These are phyloP conservation scores for Chrysaora quinquecirrha DNA, from an alignment of 30 jellyfish, hydroid and myxozoan species.

Conservation along the genomic window DNA sequence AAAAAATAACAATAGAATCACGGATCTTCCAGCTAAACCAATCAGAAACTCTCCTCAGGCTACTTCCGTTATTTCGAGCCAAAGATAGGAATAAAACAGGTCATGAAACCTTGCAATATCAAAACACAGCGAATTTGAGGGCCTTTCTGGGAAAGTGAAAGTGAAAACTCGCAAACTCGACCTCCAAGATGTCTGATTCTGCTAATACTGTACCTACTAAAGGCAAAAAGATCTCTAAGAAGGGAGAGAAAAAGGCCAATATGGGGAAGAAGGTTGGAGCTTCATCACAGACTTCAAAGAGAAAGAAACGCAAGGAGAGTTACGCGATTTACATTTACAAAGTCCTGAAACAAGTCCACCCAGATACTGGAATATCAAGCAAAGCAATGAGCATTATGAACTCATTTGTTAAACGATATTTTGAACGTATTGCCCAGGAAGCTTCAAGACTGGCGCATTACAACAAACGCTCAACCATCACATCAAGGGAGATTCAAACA, in stretches of 20 bases:
- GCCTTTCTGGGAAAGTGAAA: no score
- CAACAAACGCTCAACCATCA: slow-evolving; percentile 84
- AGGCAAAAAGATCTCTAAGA: slow-evolving; percentile 73
- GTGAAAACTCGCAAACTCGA: no score
- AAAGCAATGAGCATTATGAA: slow-evolving; percentile 99
- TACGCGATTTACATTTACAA: slow-evolving; percentile 90
- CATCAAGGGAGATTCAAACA: slow-evolving; percentile 93
- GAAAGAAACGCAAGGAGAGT: slow-evolving; percentile 79
- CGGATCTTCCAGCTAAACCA: slow-evolving; percentile 8
- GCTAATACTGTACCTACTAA: slow-evolving; percentile 58
- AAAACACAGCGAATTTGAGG: no score
- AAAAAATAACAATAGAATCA: no score
- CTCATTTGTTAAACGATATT: slow-evolving; percentile 94
- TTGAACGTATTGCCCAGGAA: slow-evolving; percentile 97
- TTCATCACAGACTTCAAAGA: slow-evolving; percentile 39
- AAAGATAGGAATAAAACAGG: no score
- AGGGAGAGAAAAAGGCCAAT: slow-evolving; percentile 82
- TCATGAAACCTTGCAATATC: no score
- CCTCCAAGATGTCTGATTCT: slow-evolving; percentile 82
- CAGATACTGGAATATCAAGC: slow-evolving; percentile 94
- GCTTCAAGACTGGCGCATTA: slow-evolving; percentile 93
- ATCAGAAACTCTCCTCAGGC: slow-evolving; percentile 43
- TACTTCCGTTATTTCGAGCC: slow-evolving; percentile 75
- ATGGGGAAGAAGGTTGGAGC: slow-evolving; percentile 70
- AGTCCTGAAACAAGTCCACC: slow-evolving; percentile 97